Evolutionary conservation across 2,797 vertebrate genomes (phyloP).

Genomic region (Pampus argenteus): DNA sequence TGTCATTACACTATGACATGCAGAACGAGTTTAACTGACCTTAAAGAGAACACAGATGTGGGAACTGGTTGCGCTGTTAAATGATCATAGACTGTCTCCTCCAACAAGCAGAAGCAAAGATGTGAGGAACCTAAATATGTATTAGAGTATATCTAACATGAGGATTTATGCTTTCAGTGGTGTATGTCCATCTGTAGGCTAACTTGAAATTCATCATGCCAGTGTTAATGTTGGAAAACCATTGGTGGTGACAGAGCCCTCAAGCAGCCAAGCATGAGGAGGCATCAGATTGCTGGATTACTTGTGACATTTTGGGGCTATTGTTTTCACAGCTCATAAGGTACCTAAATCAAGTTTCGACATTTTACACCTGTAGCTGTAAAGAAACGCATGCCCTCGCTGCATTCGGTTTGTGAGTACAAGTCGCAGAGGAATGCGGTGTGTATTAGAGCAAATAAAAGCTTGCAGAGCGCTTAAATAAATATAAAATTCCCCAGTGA

Average conservation of each 20-base stretch:
- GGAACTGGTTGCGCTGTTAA: neutral
- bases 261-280: slow-evolving; percentile 53
- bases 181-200: neutral
- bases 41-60: neutral
- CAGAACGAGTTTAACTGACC: neutral
- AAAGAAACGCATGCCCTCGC: slow-evolving; percentile 24
- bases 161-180: neutral
- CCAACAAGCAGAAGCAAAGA: neutral
- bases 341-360: slow-evolving; percentile 63
- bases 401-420: slow-evolving; percentile 14
- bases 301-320: slow-evolving; percentile 68
- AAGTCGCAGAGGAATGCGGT: slow-evolving; percentile 8
- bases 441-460: slow-evolving; percentile 38
- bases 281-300: slow-evolving; percentile 63
- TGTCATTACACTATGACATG: neutral
- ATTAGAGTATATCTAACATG: neutral
- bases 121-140: neutral
- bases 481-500: slow-evolving; percentile 32
- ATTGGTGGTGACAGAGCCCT: slow-evolving; percentile 23
- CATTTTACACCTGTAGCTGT: slow-evolving; percentile 67
- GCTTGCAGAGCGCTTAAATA: slow-evolving; percentile 19
- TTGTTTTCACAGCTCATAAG: slow-evolving; percentile 74
- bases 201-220: slow-evolving; percentile 32
- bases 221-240: slow-evolving; percentile 10
- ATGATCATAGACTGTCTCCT: neutral